phyloP scores from a whole-genome alignment of 2,797 vertebrate species.

The Xerus rutilus region DNA sequence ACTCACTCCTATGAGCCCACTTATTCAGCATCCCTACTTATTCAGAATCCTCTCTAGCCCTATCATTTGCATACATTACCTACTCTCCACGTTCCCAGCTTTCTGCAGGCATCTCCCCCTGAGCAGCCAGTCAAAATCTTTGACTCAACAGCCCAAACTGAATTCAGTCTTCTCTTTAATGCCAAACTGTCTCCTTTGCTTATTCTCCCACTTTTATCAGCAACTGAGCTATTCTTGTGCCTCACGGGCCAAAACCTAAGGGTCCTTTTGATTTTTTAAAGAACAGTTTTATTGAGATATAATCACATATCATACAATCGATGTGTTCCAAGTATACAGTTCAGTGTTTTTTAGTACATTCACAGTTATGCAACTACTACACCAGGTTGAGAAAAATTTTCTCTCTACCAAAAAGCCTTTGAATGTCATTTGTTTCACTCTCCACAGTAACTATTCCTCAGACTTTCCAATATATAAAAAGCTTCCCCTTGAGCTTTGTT shows the following conservation, averaged over 20 bases:
- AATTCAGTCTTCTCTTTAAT: neutral
- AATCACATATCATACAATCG: neutral
- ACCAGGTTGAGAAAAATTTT: slow-evolving; percentile 18
- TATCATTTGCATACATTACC: neutral
- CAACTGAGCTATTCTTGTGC: neutral
- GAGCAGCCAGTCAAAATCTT: neutral
- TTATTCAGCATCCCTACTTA: neutral
- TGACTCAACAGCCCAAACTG: neutral
- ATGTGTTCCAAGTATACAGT: neutral
- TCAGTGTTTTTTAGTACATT: neutral
- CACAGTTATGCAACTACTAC: neutral
- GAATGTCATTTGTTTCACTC: no score
- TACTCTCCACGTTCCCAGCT: neutral
- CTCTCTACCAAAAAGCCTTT: neutral
- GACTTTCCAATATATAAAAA: no score
- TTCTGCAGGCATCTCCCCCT: neutral
- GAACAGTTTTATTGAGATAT: neutral
- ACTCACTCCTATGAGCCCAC: neutral
- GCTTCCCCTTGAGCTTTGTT: no score
- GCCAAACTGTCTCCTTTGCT: neutral
- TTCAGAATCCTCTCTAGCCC: neutral
- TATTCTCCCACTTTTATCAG: neutral
- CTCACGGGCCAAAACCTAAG: neutral
- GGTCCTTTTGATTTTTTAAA: neutral
- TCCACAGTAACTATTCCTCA: no score